Conservation (phyloP, 1,140 invertebrate genomes). For the Heliconius himera region DNA sequence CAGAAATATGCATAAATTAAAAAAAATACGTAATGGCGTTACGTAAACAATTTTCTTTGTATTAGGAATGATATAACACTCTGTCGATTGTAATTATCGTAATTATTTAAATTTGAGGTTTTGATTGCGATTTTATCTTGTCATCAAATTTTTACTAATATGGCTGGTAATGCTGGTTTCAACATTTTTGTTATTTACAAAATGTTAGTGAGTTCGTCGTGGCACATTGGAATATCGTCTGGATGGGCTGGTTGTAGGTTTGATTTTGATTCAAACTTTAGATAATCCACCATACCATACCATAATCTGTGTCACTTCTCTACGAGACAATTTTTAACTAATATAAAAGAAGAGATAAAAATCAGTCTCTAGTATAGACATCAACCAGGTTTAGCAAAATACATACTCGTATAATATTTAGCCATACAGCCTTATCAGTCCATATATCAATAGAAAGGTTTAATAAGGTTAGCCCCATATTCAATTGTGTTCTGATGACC, state of each 20-base stretch:
- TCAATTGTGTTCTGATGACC: slow-evolving; percentile 56
- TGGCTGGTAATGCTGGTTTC: background rate
- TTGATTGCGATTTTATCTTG: slow-evolving; percentile 21
- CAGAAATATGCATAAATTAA: slow-evolving; percentile 26
- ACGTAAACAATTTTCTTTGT: slow-evolving; percentile 24
- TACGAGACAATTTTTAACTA: background rate
- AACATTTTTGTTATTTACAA: background rate
- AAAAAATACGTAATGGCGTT: slow-evolving; percentile 22
- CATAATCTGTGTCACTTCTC: no score
- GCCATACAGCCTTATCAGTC: slow-evolving; percentile 17
- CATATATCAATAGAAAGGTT: slow-evolving; percentile 40
- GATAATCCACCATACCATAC: no score
- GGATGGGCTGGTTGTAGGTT: no score
- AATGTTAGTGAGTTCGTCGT: background rate
- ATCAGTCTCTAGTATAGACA: background rate
- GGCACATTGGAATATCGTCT: no score
- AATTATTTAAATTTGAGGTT: background rate
- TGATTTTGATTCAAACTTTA: no score
- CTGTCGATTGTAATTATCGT: background rate
- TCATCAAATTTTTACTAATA: background rate
- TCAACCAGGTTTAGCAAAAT: slow-evolving; percentile 16
- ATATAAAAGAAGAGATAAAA: background rate
- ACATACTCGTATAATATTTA: slow-evolving; percentile 10
- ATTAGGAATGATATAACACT: background rate
- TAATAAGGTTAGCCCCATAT: slow-evolving; percentile 46